These are phyloP conservation scores for Gnatocerus cornutus DNA, from an alignment of 2,888 invertebrate genomes.

Conservation along the genomic window DNA sequence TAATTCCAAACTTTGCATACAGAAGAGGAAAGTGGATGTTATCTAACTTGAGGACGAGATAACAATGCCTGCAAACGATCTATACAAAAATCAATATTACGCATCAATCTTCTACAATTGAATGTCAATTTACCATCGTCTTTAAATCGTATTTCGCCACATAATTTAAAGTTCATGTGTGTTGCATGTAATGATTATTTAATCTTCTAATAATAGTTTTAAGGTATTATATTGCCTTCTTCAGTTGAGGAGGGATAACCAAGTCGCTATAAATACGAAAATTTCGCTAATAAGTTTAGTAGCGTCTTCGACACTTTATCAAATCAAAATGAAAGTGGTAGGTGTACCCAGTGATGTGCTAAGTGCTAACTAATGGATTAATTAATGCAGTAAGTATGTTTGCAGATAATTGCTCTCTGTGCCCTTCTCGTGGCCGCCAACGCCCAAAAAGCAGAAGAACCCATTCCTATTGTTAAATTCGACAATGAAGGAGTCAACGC, in stretches of 20 bases:
- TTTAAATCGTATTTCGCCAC: conserved; percentile 53
- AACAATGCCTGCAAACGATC: conserved; percentile 40
- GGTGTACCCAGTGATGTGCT: conserved; percentile 42
- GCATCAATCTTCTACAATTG: conserved; percentile 46
- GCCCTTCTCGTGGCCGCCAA: conserved; percentile 27
- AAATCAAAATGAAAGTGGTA: conserved; percentile 53
- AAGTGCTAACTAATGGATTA: conserved; percentile 10
- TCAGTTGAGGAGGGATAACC: conserved; percentile 48
- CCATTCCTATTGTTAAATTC: conserved; percentile 76
- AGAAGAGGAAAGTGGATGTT: conserved; percentile 36
- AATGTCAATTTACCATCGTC: conserved; percentile 53
- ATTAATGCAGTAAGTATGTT: conserved; percentile 11
- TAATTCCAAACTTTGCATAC: conserved; percentile 19
- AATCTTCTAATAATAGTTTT: conserved; percentile 57
- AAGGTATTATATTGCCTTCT: conserved; percentile 44
- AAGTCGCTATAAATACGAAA: conserved; percentile 49
- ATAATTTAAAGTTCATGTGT: conserved; percentile 58
- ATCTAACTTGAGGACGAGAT: conserved; percentile 38
- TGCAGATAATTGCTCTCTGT: conserved; percentile 46
- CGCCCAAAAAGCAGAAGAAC: conserved; percentile 64
- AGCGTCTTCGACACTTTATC: conserved; percentile 27
- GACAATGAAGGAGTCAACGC: conserved; percentile 78
- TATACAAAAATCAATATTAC: conserved; percentile 47
- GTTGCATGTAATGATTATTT: conserved; percentile 55
- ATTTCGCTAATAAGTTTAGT: conserved; percentile 44